Base-by-base conservation (phyloP, 2,888 invertebrate genomes). In the Synanthedon myopaeformis region DNA sequence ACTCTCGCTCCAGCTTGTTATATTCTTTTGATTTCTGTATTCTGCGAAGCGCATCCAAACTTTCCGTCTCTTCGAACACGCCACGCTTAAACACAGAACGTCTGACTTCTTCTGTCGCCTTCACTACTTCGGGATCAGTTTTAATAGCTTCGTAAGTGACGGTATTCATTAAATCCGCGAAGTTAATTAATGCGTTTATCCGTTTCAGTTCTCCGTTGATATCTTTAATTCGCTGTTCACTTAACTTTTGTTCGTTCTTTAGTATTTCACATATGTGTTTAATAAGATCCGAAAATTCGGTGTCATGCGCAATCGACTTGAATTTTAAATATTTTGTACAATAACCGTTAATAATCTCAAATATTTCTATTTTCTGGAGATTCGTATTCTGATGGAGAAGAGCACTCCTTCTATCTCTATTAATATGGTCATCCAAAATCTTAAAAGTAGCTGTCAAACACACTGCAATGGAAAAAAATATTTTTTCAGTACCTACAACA, bases 141-240 rank as follows among this genome's bases (percentile, higher is more conserved):
- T 45, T 45, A n/a, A 45, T 14, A 3, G 14, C 0, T 45, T 6
- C 13, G 14, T 45, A 45, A 0, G 75, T 4, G 51, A 49, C 0
- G 51, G 48, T 49, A 70, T 62, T 45, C 59, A 70, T 52, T n/a
- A 82, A 65, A 57, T 66, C 70, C 8, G 66, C 65, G 12, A 83
- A 60, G 55, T 79, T 75, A 42, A 78, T 61, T 11, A 78, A 72
- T 4, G 73, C 62, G 56, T 76, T 70, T 59, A 78, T 56, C 1
- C 85, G 76, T 56, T 72, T 74, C 42, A 84, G 64, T 61, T 85
- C 85, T 53, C 69, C 69, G 4, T 59, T 58, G 4, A 82, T 68
- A 55, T 85, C 84, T 10, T 62, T 63, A 61, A 82, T 83, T 53
- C 78, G 79, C 57, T 84, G 84, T 64, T 74, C 66, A 57, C 79